A percentile compares a stretch with the other conserved stretches of the same genome.
Conservation (phyloP, 2,113 vertebrate species). For the Macquaria australasica region DNA sequence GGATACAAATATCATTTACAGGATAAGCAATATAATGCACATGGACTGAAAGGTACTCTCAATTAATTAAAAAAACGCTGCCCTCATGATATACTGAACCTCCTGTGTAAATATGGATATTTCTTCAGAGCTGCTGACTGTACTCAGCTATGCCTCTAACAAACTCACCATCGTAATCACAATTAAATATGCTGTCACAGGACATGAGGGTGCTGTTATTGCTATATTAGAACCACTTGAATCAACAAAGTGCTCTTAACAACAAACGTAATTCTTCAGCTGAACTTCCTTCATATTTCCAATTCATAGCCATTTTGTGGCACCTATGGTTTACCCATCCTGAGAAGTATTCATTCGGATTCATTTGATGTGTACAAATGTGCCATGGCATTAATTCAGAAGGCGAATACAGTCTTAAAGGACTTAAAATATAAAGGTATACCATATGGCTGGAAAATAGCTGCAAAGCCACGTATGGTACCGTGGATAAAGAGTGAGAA, state of each 20-base stretch:
- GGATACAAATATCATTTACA: background rate
- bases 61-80: conserved; percentile 14
- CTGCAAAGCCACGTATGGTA: conserved; percentile 49
- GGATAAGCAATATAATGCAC: conserved; percentile 2
- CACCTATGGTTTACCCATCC: background rate
- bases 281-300: background rate
- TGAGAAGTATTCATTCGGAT: background rate
- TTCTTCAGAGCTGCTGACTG: conserved; percentile 17
- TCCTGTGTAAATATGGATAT: conserved; percentile 19
- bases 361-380: conserved; percentile 8
- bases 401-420: conserved; percentile 14
- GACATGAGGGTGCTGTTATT: conserved; percentile 30
- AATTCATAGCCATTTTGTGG: conserved; percentile 3
- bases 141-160: background rate
- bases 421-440: conserved; percentile 39
- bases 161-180: conserved; percentile 12
- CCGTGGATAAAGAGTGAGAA: conserved; percentile 50
- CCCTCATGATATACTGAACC: background rate
- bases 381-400: conserved; percentile 22
- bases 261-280: conserved; percentile 3
- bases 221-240: background rate
- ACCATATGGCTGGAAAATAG: conserved; percentile 35
- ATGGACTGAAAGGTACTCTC: background rate
- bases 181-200: conserved; percentile 30
- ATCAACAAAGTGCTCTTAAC: conserved; percentile 4